phyloP scores from a whole-genome alignment of 2,113 vertebrate species.

The Lepisosteus osseus region DNA sequence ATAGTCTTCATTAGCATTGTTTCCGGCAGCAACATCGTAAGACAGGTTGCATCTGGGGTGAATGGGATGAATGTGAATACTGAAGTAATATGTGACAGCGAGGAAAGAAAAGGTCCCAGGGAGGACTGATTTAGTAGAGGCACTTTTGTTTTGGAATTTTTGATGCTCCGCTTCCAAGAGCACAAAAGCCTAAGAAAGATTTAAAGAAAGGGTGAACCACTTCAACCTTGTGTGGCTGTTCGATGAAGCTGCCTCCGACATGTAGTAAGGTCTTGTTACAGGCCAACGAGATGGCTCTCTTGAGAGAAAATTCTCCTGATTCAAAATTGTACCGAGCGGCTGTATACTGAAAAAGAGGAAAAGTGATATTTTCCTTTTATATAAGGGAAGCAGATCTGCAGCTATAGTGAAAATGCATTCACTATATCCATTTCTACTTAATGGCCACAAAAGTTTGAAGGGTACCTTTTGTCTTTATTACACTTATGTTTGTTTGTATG shows the following conservation, averaged over 20 bases:
- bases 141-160: slow-evolving; percentile 58
- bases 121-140: slow-evolving; percentile 72
- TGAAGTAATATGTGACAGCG: slow-evolving; percentile 68
- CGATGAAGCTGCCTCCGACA: not conserved
- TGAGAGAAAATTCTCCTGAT: too few relatives aligned
- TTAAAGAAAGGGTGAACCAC: slow-evolving; percentile 40
- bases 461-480: not conserved
- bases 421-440: too few relatives aligned
- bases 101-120: slow-evolving; percentile 54
- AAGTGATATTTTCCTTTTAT: slow-evolving; percentile 21
- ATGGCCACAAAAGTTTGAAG: too few relatives aligned
- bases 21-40: slow-evolving; percentile 67
- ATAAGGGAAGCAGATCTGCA: too few relatives aligned
- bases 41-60: slow-evolving; percentile 73
- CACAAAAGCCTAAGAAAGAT: slow-evolving; percentile 60
- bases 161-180: slow-evolving; percentile 1
- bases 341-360: slow-evolving; percentile 31
- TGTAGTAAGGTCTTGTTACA: not conserved
- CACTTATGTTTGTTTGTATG: not conserved
- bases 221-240: not conserved
- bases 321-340: too few relatives aligned
- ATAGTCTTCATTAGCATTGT: slow-evolving; percentile 80
- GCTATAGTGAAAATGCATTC: too few relatives aligned
- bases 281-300: too few relatives aligned
- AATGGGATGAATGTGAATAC: slow-evolving; percentile 79